Evolutionary conservation across 2,113 vertebrate species (phyloP), one percentile per base, ranked within the genome.

Genomic region (Coracopsis vasa): DNA sequence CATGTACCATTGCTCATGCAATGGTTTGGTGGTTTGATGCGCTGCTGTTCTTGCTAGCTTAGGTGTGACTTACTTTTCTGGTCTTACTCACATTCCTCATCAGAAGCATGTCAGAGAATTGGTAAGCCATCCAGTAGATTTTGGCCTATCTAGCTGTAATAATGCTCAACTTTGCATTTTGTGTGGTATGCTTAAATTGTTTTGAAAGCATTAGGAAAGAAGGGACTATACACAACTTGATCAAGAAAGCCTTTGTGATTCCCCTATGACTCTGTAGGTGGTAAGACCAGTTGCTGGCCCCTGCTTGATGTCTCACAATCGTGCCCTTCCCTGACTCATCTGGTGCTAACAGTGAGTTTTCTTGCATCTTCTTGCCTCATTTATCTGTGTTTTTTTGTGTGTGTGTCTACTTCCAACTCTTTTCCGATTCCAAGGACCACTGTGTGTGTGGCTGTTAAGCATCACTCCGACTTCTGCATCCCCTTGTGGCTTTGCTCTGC

Each of bases 121-220:
- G 33, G 6, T 54, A 85, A 93, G 29, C 41, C 84, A 69, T 64
- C 70, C 79, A 42, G 19, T 27, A 69, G 87, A 60, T 80, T 93
- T 69, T 93, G 74, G 62, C 67, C 64, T 80, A 75, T 20, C 70
- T 92, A 67, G 27, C 60, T 80, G 27, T 39, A 92, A 33, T 94
- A 86, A 90, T 60, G 94, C 74, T 75, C 9, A 66, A 54, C 72
- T 91, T 89, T 87, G 74, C 90, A 18, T 39, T 74, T 41, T 88
- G n/a, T 71, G n/a, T 71, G 71, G 69, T 73, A 25, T 82, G 66
- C n/a, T 75, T 39, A 66, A 60, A 61, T 58, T 54, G 60, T 83
- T 86, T 82, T 44, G 91, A 93, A 90, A 66, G 65, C 69, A 29
- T 58, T 48, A 74, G 86, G 61, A 75, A 78, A 28, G 69, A 89